Evolutionary conservation across 2,797 vertebrate species (phyloP).

Genomic region (Trichosurus vulpecula): DNA sequence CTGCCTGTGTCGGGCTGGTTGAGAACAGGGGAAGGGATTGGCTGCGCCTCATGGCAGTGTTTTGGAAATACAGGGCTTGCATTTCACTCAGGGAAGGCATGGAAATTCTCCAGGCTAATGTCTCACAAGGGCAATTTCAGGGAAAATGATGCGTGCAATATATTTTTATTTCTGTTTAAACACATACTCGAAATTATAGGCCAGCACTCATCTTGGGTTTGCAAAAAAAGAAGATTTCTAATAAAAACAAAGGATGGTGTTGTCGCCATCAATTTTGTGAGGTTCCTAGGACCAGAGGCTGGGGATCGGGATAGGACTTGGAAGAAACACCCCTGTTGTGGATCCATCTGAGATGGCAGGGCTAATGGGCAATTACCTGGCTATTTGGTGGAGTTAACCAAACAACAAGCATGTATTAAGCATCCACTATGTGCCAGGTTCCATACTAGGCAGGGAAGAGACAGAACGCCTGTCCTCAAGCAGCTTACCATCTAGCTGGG

Average conservation of each 20-base stretch:
- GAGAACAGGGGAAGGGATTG: slow-evolving; percentile 69
- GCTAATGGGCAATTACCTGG: neutral
- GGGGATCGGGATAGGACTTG: neutral
- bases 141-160: slow-evolving; percentile 56
- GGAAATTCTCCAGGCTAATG: slow-evolving; percentile 34
- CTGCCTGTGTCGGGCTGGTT: slow-evolving; percentile 56
- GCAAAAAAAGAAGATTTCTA: slow-evolving; percentile 22
- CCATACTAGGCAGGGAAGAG: neutral
- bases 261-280: slow-evolving; percentile 6
- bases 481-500: neutral
- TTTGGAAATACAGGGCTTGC: slow-evolving; percentile 61
- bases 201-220: slow-evolving; percentile 21
- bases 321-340: neutral
- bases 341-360: neutral
- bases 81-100: slow-evolving; percentile 37
- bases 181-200: slow-evolving; percentile 53
- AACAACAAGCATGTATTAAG: neutral
- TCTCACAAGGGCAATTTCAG: slow-evolving; percentile 64
- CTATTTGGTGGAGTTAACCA: neutral
- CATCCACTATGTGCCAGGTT: neutral
- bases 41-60: slow-evolving; percentile 68
- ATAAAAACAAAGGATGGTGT: slow-evolving; percentile 48
- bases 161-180: slow-evolving; percentile 64
- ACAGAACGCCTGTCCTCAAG: neutral
- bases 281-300: slow-evolving; percentile 5